Evolutionary conservation across 1,140 invertebrate species (phyloP), one percentile per base, ranked within the genome.

Genomic region (Lepidurus packardi): DNA sequence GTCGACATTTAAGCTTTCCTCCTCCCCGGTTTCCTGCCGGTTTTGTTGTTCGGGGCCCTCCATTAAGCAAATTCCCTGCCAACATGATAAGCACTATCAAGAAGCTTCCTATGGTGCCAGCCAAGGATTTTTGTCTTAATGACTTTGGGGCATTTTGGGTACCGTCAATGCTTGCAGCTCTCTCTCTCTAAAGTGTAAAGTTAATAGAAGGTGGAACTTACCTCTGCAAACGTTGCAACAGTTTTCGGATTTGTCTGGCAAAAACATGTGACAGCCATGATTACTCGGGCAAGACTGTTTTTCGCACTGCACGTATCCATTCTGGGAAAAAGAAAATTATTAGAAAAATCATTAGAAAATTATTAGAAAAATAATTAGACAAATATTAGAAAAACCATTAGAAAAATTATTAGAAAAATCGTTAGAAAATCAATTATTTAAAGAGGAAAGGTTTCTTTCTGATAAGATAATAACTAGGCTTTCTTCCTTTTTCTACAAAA

Each of bases 141-240:
- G 53, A 65, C 53, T 65, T 13, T 65, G 21, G 21, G 16, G 76
- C 53, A 45, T 24, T 24, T 16, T n/a, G 8, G 11, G 16, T 43
- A 25, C 34, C 9, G 24, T n/a, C 73, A 76, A 10, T 43, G 13
- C n/a, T 41, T 79, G 25, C 43, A 13, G 21, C n/a, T 75, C 8
- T 24, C 5, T 16, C 34, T 79, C 73, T 34, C 74, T 11, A 78
- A 78, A 41, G 25, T 34, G 34, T 34, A 34, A 34, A 77, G 65
- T 77, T 78, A n/a, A 21, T 7, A 16, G n/a, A 44, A 24, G 21
- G 25, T 74, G 42, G 16, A 7, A 25, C 76, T 83, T 85, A 91
- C 91, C 91, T 90, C 91, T 91, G 81, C 91, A 92, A 82, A 86
- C 87, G 79, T 87, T 86, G 83, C 91, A 92, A 81, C 91, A 92